phyloP scores from a whole-genome alignment of 1,140 invertebrate genomes.

The Calephelis nemesis region DNA sequence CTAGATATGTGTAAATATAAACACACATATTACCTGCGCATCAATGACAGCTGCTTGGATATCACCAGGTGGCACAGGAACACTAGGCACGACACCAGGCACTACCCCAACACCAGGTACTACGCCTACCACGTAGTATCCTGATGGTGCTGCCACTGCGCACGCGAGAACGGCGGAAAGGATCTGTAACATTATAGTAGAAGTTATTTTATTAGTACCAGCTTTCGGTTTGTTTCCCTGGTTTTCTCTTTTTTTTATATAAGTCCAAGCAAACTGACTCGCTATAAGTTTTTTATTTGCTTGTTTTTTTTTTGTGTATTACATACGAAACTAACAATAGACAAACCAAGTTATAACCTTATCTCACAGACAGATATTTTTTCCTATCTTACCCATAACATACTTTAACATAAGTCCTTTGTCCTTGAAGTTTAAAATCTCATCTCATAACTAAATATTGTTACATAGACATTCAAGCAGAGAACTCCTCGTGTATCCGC shows the following conservation, averaged over 20 bases:
- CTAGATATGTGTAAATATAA: neutral
- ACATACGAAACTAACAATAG: too few relatives aligned
- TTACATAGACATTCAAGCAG: too few relatives aligned
- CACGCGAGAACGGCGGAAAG: constrained; percentile 54
- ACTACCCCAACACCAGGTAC: constrained; percentile 35
- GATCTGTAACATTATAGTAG: constrained; percentile 43
- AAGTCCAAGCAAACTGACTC: too few relatives aligned
- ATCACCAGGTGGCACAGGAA: constrained; percentile 50
- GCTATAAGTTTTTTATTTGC: too few relatives aligned
- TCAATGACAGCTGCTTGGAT: constrained; percentile 58
- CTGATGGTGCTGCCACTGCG: constrained; percentile 51
- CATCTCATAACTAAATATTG: too few relatives aligned
- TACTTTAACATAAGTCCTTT: too few relatives aligned
- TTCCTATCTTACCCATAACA: too few relatives aligned
- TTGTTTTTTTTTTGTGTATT: too few relatives aligned
- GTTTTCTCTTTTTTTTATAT: neutral
- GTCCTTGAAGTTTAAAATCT: too few relatives aligned
- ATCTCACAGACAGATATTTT: too few relatives aligned
- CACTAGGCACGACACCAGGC: constrained; percentile 15
- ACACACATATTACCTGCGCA: constrained; percentile 39
- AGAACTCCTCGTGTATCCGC: too few relatives aligned
- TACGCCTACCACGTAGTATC: constrained; percentile 18
- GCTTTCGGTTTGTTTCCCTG: neutral
- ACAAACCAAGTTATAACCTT: too few relatives aligned
- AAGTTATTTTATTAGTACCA: neutral